phyloP scores from a whole-genome alignment of 2,888 invertebrate genomes.

The Eristalis pertinax region DNA sequence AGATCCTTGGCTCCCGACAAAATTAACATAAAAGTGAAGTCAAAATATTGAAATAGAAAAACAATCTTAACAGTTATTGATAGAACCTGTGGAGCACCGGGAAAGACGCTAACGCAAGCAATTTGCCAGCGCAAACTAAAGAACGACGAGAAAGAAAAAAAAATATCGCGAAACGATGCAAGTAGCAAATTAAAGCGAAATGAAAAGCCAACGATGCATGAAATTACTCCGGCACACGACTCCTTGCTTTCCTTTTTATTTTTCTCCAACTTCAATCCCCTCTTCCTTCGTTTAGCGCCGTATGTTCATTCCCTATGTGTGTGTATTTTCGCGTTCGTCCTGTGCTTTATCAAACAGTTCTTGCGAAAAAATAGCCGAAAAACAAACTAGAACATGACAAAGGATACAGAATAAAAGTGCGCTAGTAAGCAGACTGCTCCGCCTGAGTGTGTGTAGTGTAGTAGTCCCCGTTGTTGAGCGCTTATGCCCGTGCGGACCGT shows the following conservation, averaged over 20 bases:
- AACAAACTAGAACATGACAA: slow-evolving; percentile 30
- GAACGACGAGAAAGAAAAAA: not conserved
- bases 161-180: slow-evolving; percentile 57
- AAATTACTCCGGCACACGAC: slow-evolving; percentile 76
- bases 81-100: slow-evolving; percentile 20
- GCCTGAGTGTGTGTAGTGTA: slow-evolving; percentile 11
- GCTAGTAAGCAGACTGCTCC: slow-evolving; percentile 16
- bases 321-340: not conserved
- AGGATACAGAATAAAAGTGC: slow-evolving; percentile 50
- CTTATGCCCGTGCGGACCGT: slow-evolving; percentile 52
- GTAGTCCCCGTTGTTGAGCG: slow-evolving; percentile 39
- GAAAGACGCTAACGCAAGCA: slow-evolving; percentile 47
- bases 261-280: not conserved
- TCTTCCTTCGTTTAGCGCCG: not conserved
- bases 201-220: slow-evolving; percentile 80
- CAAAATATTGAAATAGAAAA: slow-evolving; percentile 28
- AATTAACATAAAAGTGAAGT: slow-evolving; percentile 15
- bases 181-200: slow-evolving; percentile 79
- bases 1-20: not conserved
- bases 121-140: slow-evolving; percentile 6
- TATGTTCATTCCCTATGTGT: not conserved
- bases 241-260: slow-evolving; percentile 27
- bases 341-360: slow-evolving; percentile 37
- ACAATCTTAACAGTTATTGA: slow-evolving; percentile 49
- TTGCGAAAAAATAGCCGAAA: slow-evolving; percentile 1